Evolutionary conservation across 1,140 invertebrate species (phyloP), one percentile per base, ranked within the genome.

Genomic region (Chrysomallon squamiferum): DNA sequence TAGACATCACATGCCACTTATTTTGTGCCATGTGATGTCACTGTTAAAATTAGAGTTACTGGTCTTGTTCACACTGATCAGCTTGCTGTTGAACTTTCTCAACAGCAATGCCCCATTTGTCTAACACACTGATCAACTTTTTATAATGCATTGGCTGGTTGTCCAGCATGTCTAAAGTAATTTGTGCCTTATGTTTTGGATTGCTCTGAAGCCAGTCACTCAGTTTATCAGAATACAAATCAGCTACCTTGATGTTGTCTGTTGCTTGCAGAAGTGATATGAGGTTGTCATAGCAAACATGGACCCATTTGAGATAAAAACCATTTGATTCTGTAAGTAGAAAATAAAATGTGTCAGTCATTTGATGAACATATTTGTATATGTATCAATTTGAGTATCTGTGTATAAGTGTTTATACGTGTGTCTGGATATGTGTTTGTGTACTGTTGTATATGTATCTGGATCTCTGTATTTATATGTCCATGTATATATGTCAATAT

Each of bases 111-210:
- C 49, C 76, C 82, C 80, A 81, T n/a, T 75, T 49, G 62, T 82
- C 76, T 58, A 76, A 73, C 33, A 76, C 76, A 33, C 71, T 70
- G 67, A 79, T 63, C 65, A 82, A 82, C 59, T 74, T 59, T 49
- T 73, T 50, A 35, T 72, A 77, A 22, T 74, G 61, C 11, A 59
- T 30, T n/a, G 80, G 72, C 33, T 75, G 54, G 35, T 70, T 56
- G 30, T 74, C 49, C 41, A 81, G 72, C 3, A 66, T 65, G 56
- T 58, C 58, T 2, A 72, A 62, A 41, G 73, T 88, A 89, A 93
- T 91, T 89, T 92, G 90, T 83, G 90, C 90, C 71, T 93, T 90
- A 80, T 93, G 88, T 83, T 96, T 93, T 47, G 96, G 87, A 65
- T 91, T 86, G 71, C 89, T 89, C 38, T 88, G 87, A 88, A 92